Base-by-base conservation (phyloP, 2,888 invertebrate species). In the Orthonevra nobilis region DNA sequence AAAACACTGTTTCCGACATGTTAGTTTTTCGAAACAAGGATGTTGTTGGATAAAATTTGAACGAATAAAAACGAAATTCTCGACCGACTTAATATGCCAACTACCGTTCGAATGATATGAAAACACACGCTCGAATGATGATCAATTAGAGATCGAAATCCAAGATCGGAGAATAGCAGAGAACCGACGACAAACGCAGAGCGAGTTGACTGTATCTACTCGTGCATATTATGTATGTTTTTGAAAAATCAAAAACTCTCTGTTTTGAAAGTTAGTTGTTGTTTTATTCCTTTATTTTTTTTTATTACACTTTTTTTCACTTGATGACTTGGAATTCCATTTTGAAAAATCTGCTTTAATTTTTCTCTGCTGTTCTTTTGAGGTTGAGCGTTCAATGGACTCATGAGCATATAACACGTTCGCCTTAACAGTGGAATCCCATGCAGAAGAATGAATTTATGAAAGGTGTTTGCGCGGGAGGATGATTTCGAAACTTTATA, bases 321-420 rank as follows among this genome's bases (percentile, higher is more conserved):
- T 32, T 50, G 50, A n/a, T 50, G 50, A 69, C 60, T 69, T 69
- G 60, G 26, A 60, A 69, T 69, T 60, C 42, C 60, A 42, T 26
- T 42, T 42, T 50, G 14, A 56, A 44, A 42, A 19, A 30, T 32
- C 7, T 2, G n/a, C n/a, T 12, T 20, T 26, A n/a, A n/a, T 23
- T 32, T 5, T 23, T 23, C 23, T 23, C 23, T n/a, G n/a, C n/a
- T n/a, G n/a, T n/a, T n/a, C n/a, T n/a, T n/a, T n/a, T n/a, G n/a
- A n/a, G n/a, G n/a, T n/a, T n/a, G n/a, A n/a, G n/a, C n/a, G n/a
- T n/a, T n/a, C n/a, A n/a, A n/a, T n/a, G n/a, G n/a, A n/a, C n/a
- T n/a, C n/a, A n/a, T n/a, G n/a, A n/a, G n/a, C n/a, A n/a, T n/a
- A n/a, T n/a, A n/a, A n/a, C n/a, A n/a, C n/a, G n/a, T n/a, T n/a